Percentiles rank a stretch among this genome's conserved stretches.
phyloP scores from a whole-genome alignment of 2,888 invertebrate species.

The Agonopterix subpropinquella region DNA sequence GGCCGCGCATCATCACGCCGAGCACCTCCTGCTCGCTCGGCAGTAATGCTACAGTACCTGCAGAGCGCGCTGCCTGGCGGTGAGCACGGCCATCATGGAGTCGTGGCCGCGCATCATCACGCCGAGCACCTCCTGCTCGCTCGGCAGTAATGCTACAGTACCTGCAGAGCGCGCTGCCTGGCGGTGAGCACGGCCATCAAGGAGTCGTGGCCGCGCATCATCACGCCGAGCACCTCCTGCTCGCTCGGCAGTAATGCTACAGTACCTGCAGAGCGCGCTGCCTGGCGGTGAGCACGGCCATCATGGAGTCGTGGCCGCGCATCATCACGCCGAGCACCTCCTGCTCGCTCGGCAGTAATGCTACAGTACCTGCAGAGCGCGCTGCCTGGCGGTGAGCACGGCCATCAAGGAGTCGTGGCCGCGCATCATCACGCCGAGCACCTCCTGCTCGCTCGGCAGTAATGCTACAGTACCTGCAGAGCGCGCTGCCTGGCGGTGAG shows the following conservation, averaged over 20 bases:
- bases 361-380: too few species aligned
- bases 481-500: constrained; percentile 82
- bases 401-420: constrained; percentile 89
- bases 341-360: constrained; percentile 87
- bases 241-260: too few species aligned
- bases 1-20: constrained; percentile 84
- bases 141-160: too few species aligned
- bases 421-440: constrained; percentile 83
- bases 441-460: constrained; percentile 89
- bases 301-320: constrained; percentile 88
- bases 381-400: constrained; percentile 82
- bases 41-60: too few species aligned
- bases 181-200: constrained; percentile 86
- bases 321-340: constrained; percentile 85
- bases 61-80: constrained; percentile 81
- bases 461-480: too few species aligned
- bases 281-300: constrained; percentile 83
- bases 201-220: constrained; percentile 87
- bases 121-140: constrained; percentile 87
- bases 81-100: constrained; percentile 86
- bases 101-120: constrained; percentile 87
- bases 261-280: constrained; percentile 82
- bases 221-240: constrained; percentile 84
- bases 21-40: constrained; percentile 89
- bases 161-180: constrained; percentile 81